Evolutionary conservation across 2,113 vertebrate species (phyloP), one percentile per base, ranked within the genome.

Genomic region (Notarius quadriscutis): DNA sequence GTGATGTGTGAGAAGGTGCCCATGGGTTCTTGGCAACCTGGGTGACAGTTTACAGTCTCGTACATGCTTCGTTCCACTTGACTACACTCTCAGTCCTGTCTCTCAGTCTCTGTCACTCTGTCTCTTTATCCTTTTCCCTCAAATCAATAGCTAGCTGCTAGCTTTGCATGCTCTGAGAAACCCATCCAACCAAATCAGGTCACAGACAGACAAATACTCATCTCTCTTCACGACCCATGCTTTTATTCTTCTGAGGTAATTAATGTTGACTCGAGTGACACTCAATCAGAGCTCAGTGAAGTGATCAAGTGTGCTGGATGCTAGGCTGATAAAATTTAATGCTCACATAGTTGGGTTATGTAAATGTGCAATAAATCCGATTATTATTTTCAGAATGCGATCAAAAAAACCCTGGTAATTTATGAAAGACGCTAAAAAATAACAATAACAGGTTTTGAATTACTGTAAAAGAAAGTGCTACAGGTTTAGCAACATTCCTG

Each of bases 31-130:
- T 85, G 78, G 71, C 84, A 85, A 60, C 11, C 84, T n/a, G 84
- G 57, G 22, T 51, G 62, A 58, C 62, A 62, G 81, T 71, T 67
- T 71, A 55, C 78, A 81, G 62, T 60, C 78, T 58, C 65, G 41
- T 77, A 81, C 62, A 79, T 12, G 50, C 63, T 48, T 81, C 63
- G 58, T 55, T 41, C 55, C 88, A 83, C 78, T 83, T 88, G 62
- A 15, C 60, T 83, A 67, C 81, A 83, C 81, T 51, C 48, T 83
- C 48, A 12, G 22, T 53, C 62, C 60, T 51, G 60, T 65, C 81
- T 83, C 81, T 83, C 60, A 8, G 34, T 67, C 81, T 83, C 81
- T 51, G 57, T 81, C 79, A 62, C 81, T 83, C 81, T 51, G 60
- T 67, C 81, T n/a, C 81, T 83, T 62, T 53, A 15, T 63, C 81